phyloP scores from a whole-genome alignment of 2,113 vertebrate genomes.

The zebrafish (Danio rerio) region GRCz12tu NC_133193.1:21138001-21138500 shows the following conservation, averaged over 20 bases:
- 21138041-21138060: constrained; percentile 56
- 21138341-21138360: constrained; percentile 34
- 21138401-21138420: background rate
- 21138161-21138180: constrained; percentile 76
- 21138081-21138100: constrained; percentile 65
- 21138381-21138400: background rate
- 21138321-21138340: background rate
- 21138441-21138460: constrained; percentile 3
- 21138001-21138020: constrained; percentile 44
- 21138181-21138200: constrained; percentile 83
- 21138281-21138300: constrained; percentile 24
- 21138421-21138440: background rate
- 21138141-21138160: constrained; percentile 71
- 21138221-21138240: constrained; percentile 69
- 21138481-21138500: background rate
- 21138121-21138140: constrained; percentile 45
- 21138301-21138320: constrained; percentile 23
- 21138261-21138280: constrained; percentile 21
- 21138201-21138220: constrained; percentile 73
- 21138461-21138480: background rate
- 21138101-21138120: constrained; percentile 64
- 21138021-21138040: constrained; percentile 61
- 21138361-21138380: background rate
- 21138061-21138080: constrained; percentile 60
- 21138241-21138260: constrained; percentile 63